A percentile compares a stretch with the other conserved stretches of the same genome.
Conservation (phyloP, 2,797 vertebrate genomes). For the Simalia tracyae region DNA sequence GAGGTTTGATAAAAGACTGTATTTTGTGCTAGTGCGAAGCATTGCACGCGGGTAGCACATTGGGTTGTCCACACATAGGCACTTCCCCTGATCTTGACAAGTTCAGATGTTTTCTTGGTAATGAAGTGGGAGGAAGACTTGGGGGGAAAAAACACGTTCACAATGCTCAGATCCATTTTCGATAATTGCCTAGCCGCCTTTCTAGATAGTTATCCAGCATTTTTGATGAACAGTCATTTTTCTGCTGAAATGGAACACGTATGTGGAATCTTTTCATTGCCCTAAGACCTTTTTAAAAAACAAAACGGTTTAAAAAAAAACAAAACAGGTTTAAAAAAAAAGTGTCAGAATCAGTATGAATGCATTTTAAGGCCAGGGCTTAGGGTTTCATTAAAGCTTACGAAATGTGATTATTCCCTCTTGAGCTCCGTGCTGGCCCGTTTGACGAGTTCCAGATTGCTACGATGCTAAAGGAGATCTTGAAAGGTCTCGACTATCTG, state of each 20-base stretch:
- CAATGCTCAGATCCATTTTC: neutral
- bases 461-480: constrained; percentile 83
- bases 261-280: neutral
- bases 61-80: too few relatives aligned
- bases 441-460: constrained; percentile 85
- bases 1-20: neutral
- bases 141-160: neutral
- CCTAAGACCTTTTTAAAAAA: neutral
- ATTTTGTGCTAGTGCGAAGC: neutral
- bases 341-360: neutral
- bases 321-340: neutral
- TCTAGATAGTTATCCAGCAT: neutral
- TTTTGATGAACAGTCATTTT: neutral
- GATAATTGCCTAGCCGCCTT: neutral
- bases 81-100: too few relatives aligned
- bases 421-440: constrained; percentile 78
- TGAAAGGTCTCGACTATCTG: constrained; percentile 83
- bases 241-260: neutral
- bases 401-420: constrained; percentile 39
- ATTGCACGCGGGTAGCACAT: neutral
- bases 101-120: neutral
- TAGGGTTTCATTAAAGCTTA: neutral
- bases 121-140: neutral
- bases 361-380: neutral
- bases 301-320: neutral